These are phyloP conservation scores for Nipponia nippon DNA, from an alignment of 2,113 vertebrate genomes.

Conservation along the genomic window DNA sequence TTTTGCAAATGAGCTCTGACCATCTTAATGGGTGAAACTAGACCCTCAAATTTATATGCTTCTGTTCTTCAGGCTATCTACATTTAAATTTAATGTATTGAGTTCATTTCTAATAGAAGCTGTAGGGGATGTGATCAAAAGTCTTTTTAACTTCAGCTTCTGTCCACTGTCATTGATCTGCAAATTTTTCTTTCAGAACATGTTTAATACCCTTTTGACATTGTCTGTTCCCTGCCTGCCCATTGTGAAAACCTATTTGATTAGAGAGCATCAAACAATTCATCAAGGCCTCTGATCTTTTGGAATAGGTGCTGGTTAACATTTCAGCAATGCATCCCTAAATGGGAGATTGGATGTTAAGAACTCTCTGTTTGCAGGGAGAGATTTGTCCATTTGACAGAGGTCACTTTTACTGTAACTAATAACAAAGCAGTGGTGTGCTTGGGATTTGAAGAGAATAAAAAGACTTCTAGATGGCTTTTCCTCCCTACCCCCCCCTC, in stretches of 20 bases:
- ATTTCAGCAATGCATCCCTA: not conserved
- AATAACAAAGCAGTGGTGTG: not conserved
- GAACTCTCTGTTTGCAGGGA: not conserved
- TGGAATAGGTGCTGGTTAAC: not conserved
- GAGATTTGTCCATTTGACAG: not conserved
- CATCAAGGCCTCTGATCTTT: constrained; percentile 1
- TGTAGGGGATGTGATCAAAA: not conserved
- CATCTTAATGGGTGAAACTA: not conserved
- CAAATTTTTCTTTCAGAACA: constrained; percentile 6
- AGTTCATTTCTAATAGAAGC: not conserved
- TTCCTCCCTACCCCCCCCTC: rapidly evolving
- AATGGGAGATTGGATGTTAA: not conserved
- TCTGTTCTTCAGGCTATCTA: not conserved
- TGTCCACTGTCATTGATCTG: not conserved
- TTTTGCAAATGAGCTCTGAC: not conserved
- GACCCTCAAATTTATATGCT: not conserved
- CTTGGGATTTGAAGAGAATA: not conserved
- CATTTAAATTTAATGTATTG: not conserved
- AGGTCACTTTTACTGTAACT: not conserved
- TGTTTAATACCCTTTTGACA: not conserved
- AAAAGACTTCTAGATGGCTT: not conserved
- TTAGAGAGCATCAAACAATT: not conserved
- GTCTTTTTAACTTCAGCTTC: constrained; percentile 24
- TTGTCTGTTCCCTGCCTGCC: not conserved
- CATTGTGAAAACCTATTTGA: not conserved